Evolutionary conservation across 2,888 invertebrate genomes (phyloP).

Genomic region (Diachrysia chrysitis): DNA sequence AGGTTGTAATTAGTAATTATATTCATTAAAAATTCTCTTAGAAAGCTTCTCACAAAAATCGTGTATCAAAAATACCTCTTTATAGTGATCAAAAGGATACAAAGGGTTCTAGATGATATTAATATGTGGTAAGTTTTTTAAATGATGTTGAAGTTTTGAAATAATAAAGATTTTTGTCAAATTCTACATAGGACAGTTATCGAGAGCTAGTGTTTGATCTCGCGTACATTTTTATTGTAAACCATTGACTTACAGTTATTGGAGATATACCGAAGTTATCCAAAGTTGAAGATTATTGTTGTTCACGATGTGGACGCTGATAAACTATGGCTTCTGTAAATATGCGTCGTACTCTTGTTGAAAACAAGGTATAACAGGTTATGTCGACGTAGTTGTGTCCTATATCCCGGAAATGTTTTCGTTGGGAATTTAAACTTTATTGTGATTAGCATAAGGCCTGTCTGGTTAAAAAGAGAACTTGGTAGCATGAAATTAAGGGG

Average conservation of each 20-base stretch:
- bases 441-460: constrained; percentile 37
- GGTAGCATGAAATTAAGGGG: constrained; percentile 31
- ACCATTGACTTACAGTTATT: constrained; percentile 61
- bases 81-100: constrained; percentile 86
- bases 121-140: constrained; percentile 83
- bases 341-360: constrained; percentile 63
- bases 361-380: constrained; percentile 57
- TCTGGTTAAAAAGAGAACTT: constrained; percentile 28
- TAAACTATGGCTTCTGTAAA: constrained; percentile 70
- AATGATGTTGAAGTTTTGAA: constrained; percentile 84
- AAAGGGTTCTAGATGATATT: constrained; percentile 86
- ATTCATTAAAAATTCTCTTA: constrained; percentile 68
- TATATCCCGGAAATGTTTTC: constrained; percentile 44
- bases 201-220: constrained; percentile 57
- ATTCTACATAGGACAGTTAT: constrained; percentile 81
- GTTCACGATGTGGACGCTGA: constrained; percentile 58
- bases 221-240: constrained; percentile 66
- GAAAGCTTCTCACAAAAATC: constrained; percentile 73
- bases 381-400: constrained; percentile 33
- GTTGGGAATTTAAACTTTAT: constrained; percentile 35
- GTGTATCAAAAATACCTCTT: constrained; percentile 87
- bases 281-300: constrained; percentile 74
- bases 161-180: constrained; percentile 78
- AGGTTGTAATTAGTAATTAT: constrained; percentile 71
- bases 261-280: constrained; percentile 75